Evolutionary conservation across 1,140 invertebrate genomes (phyloP).

Genomic region (Drosophila kanapiae): DNA sequence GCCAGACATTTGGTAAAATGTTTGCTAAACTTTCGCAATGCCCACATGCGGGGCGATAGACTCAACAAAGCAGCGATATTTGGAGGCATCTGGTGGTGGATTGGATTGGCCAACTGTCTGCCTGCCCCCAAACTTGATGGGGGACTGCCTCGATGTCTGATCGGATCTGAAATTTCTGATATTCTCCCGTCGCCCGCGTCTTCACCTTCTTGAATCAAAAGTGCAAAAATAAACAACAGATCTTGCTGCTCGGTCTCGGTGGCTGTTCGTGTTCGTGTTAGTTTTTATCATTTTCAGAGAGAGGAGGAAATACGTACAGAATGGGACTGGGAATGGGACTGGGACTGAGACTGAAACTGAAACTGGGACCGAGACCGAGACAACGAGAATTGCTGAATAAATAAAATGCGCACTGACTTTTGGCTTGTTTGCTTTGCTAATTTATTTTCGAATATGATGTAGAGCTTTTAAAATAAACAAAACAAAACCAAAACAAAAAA

Average conservation of each 20-base stretch:
- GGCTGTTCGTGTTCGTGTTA: conserved; percentile 14
- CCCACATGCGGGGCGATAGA: conserved; percentile 33
- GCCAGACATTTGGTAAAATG: conserved; percentile 54
- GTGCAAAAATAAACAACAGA: conserved; percentile 78
- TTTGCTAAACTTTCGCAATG: conserved; percentile 62
- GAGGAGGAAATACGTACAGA: conserved; percentile 18
- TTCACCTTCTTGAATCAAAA: conserved; percentile 57
- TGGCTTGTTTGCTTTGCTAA: conserved; percentile 77
- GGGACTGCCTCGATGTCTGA: conserved; percentile 65
- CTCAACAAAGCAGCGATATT: conserved; percentile 51
- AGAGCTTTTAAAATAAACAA: conserved; percentile 82
- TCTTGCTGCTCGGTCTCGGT: conserved; percentile 7
- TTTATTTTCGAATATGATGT: conserved; percentile 83
- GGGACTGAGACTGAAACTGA: neutral
- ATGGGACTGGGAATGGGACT: conserved; percentile 1
- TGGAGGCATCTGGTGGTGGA: conserved; percentile 54
- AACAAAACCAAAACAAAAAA: conserved; percentile 36
- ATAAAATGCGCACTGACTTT: conserved; percentile 64
- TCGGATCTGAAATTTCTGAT: conserved; percentile 56
- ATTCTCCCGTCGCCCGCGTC: conserved; percentile 32
- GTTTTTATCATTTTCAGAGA: conserved; percentile 50
- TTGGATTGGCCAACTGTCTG: conserved; percentile 54
- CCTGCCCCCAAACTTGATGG: conserved; percentile 4
- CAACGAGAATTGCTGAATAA: conserved; percentile 58
- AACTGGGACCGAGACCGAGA: conserved; percentile 35